Percentiles rank a stretch among this genome's conserved stretches.
These are phyloP conservation scores for Pinctada fucata DNA, from an alignment of 2,888 invertebrate species.

Conservation along the genomic window DNA sequence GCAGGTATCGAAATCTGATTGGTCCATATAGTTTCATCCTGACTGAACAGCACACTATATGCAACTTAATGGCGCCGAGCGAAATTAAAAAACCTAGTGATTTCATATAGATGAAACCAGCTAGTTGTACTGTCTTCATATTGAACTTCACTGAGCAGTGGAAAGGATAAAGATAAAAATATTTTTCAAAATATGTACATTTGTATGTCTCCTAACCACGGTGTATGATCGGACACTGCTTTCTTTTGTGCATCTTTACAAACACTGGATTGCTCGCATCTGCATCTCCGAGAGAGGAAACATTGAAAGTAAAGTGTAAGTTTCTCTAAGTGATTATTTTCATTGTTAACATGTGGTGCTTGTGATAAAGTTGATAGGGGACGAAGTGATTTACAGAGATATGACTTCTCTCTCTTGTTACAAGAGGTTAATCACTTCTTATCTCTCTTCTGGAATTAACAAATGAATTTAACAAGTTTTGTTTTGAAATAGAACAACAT, in stretches of 20 bases:
- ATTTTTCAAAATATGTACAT: not conserved
- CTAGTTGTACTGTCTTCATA: constrained; percentile 17
- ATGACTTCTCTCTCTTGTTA: no score
- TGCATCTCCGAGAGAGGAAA: no score
- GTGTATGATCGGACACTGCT: no score
- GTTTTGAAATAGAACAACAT: no score
- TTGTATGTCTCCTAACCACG: no score
- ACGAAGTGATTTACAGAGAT: no score
- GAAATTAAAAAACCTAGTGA: constrained; percentile 21
- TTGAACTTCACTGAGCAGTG: constrained; percentile 13
- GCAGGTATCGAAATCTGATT: constrained; percentile 10
- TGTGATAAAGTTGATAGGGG: no score
- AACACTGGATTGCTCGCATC: no score
- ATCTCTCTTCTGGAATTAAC: not conserved
- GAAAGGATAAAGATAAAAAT: constrained; percentile 15
- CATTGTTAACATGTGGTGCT: no score
- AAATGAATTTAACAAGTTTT: not conserved
- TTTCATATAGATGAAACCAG: constrained; percentile 27
- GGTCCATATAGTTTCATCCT: constrained; percentile 20
- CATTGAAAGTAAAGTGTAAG: no score
- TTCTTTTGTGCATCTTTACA: no score
- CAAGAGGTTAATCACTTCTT: not conserved
- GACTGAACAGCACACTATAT: constrained; percentile 16
- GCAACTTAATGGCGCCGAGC: constrained; percentile 30
- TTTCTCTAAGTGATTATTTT: no score